Evolutionary conservation across 2,797 vertebrate species (phyloP).

Genomic region (Melopsittacus undulatus): DNA sequence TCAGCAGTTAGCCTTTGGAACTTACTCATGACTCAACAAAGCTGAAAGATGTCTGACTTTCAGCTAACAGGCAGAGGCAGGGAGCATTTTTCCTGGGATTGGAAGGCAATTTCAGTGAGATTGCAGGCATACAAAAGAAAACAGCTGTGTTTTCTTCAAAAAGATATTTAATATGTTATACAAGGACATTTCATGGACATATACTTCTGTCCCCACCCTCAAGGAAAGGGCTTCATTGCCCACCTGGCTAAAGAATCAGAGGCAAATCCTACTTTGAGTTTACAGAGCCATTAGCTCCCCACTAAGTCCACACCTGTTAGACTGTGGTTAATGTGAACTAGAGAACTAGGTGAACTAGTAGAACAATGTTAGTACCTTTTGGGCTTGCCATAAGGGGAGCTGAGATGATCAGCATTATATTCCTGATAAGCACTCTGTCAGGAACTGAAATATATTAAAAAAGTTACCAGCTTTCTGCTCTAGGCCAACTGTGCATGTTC

Average conservation of each 20-base stretch:
- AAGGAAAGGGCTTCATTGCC: not conserved
- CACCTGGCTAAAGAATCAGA: not conserved
- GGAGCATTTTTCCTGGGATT: not conserved
- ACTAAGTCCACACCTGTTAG: not conserved
- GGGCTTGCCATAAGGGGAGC: slow-evolving; percentile 21
- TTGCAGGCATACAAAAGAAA: not conserved
- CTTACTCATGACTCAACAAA: not conserved
- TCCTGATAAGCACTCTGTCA: not conserved
- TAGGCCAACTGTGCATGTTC: not conserved
- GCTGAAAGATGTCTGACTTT: not conserved
- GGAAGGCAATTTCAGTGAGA: not conserved
- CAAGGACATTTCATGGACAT: not conserved
- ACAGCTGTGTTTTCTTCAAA: not conserved
- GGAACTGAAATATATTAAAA: not conserved
- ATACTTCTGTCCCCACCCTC: not conserved
- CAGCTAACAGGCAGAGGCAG: not conserved
- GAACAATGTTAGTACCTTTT: not conserved
- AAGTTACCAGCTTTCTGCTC: not conserved
- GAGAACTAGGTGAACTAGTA: not conserved
- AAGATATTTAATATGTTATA: not conserved
- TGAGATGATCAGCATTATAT: slow-evolving; percentile 10
- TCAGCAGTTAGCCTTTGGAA: not conserved
- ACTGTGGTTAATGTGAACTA: not conserved
- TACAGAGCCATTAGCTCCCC: not conserved
- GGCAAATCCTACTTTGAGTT: not conserved